Base-by-base conservation (phyloP, 2,113 vertebrate genomes). In the Lophotis ruficrista region DNA sequence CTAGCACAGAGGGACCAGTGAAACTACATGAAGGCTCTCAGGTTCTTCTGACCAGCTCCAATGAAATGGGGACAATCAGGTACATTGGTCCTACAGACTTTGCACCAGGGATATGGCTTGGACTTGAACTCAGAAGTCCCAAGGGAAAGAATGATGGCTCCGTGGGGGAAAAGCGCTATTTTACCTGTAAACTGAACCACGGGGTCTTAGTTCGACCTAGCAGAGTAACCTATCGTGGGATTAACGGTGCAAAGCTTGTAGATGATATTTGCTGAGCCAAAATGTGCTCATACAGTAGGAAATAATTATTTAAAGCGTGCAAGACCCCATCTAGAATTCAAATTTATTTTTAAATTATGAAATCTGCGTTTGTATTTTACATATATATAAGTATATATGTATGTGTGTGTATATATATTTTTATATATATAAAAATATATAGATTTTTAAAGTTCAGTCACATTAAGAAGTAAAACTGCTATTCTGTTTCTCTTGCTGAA, bases 81-180 rank as follows among this genome's bases (percentile, higher is more conserved):
- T 99, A 99, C 94, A 92, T 99, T 76, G 99, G 99, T 38, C 97
- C 98, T 14, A 97, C 99, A 1, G 98, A 99, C 96, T 99, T 99
- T 76, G 99, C 99, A 3, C 96, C 98, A 0, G 99, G 99, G 2
- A 79, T 99, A 6, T 99, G 99, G 99, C 98, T 99, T 4, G 99
- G 99, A 17, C 98, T 99, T 20, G 99, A 99, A 94, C 98, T 99
- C 10, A 98, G 99, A 19, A 98, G 97, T 4, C 97, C 99, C 73
- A 99, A 98, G 93, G 99, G 99, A 2, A 99, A 98, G 82, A 99
- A 99, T 1, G 99, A 99, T 1, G 99, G 99, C 17, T 98, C 98
- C 0, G 99, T 99, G 89, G 99, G 98, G 1, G 98, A 98, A 4
- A 98, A 97, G 7, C 98, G 99, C 68, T 99, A 99, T 77, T 99